These are phyloP conservation scores for Drosophila parvula DNA, from an alignment of 1,140 invertebrate genomes.

Conservation along the genomic window DNA sequence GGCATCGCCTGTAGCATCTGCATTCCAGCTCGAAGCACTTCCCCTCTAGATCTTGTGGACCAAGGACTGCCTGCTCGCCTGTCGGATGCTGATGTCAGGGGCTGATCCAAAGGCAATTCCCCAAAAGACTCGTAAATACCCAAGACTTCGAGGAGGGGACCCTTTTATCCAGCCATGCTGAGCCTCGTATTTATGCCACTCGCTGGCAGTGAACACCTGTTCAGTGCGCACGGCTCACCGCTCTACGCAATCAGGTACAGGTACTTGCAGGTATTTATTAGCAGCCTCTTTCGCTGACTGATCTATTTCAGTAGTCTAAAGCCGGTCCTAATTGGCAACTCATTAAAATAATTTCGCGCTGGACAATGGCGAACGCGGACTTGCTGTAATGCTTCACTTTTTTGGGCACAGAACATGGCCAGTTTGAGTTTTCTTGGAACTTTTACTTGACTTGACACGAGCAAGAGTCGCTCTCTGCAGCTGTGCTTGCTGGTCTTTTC, in stretches of 20 bases:
- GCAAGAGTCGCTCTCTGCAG: conserved; percentile 52
- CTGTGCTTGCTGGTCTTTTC: conserved; percentile 63
- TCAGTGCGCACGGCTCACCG: conserved; percentile 40
- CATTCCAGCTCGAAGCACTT: conserved; percentile 19
- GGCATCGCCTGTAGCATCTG: conserved; percentile 36
- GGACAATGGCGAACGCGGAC: conserved; percentile 52
- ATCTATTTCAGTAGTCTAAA: conserved; percentile 58
- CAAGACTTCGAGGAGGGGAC: conserved; percentile 19
- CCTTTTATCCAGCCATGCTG: conserved; percentile 14
- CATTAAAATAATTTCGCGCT: conserved; percentile 76
- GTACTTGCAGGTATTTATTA: conserved; percentile 67
- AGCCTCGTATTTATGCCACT: conserved; percentile 62
- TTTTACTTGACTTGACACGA: conserved; percentile 75
- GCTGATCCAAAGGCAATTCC: conserved; percentile 28
- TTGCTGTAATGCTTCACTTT: conserved; percentile 10
- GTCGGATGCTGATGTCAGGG: conserved; percentile 49
- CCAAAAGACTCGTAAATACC: conserved; percentile 52
- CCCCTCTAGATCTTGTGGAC: conserved; percentile 12
- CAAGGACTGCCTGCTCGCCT: conserved; percentile 23
- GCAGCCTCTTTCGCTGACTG: conserved; percentile 44
- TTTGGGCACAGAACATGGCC: conserved; percentile 66
- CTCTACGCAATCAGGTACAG: conserved; percentile 53
- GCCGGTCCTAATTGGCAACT: conserved; percentile 69
- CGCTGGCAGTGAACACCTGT: conserved; percentile 61
- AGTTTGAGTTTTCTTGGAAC: conserved; percentile 67